Evolutionary conservation across 2,888 invertebrate genomes (phyloP).

Genomic region (Agrotis puta): DNA sequence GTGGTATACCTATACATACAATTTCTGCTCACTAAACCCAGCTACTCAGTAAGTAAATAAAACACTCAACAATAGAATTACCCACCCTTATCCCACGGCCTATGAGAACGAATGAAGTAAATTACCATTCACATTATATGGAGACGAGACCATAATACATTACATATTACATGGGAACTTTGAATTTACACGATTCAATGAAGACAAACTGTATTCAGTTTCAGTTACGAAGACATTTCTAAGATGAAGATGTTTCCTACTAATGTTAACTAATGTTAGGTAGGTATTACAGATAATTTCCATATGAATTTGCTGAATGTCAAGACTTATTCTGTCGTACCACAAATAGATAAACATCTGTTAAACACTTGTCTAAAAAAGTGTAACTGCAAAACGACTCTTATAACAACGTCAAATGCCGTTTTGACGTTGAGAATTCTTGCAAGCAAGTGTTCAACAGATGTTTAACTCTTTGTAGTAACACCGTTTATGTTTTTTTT

Average conservation of each 20-base stretch:
- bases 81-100: conserved; percentile 26
- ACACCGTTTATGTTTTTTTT: no score
- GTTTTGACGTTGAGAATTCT: no score
- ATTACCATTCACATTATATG: conserved; percentile 57
- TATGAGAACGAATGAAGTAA: conserved; percentile 46
- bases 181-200: conserved; percentile 34
- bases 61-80: conserved; percentile 41
- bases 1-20: conserved; percentile 1
- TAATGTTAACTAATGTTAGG: conserved; percentile 12
- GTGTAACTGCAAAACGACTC: no score
- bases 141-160: conserved; percentile 51
- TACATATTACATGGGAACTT: conserved; percentile 33
- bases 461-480: no score
- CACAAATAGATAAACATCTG: no score
- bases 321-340: no score
- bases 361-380: no score
- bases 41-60: conserved; percentile 8
- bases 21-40: conserved; percentile 6
- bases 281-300: background rate
- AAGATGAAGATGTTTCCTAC: conserved; percentile 3
- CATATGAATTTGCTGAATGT: no score
- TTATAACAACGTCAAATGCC: no score
- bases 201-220: conserved; percentile 20
- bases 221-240: background rate
- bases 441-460: no score